Conservation (phyloP, 2,113 vertebrate genomes). For the Speoplatyrhinus poulsoni region DNA sequence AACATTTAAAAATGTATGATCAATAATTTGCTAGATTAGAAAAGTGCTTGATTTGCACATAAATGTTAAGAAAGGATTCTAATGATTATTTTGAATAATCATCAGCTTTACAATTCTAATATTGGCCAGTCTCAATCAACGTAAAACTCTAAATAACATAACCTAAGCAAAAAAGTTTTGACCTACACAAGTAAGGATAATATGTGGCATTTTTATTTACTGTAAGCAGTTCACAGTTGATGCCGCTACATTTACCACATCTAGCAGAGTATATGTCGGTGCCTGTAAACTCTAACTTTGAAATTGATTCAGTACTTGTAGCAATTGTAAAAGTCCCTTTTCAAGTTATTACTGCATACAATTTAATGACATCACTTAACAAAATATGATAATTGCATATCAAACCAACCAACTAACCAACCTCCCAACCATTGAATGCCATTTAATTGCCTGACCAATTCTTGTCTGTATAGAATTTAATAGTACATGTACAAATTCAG, state of each 20-base stretch:
- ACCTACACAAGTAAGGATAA: no score
- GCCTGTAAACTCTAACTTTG: neutral
- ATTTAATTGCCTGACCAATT: neutral
- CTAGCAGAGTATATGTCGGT: no score
- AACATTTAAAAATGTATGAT: neutral
- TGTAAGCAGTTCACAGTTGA: no score
- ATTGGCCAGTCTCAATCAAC: no score
- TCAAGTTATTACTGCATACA: neutral
- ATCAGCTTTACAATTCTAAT: no score
- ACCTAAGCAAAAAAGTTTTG: no score
- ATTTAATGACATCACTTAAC: neutral
- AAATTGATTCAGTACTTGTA: neutral
- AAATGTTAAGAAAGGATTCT: neutral
- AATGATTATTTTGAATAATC: no score
- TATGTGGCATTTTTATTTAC: no score
- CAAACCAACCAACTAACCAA: neutral
- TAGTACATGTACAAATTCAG: neutral
- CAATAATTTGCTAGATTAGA: neutral
- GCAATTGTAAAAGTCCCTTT: conserved; percentile 3
- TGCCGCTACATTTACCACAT: no score
- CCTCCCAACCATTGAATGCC: neutral
- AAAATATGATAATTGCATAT: neutral
- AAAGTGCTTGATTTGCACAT: neutral
- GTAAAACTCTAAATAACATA: no score
- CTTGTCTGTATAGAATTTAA: neutral